Evolutionary conservation across 2,113 vertebrate genomes (phyloP).

Genomic region (Oreochromis niloticus): DNA sequence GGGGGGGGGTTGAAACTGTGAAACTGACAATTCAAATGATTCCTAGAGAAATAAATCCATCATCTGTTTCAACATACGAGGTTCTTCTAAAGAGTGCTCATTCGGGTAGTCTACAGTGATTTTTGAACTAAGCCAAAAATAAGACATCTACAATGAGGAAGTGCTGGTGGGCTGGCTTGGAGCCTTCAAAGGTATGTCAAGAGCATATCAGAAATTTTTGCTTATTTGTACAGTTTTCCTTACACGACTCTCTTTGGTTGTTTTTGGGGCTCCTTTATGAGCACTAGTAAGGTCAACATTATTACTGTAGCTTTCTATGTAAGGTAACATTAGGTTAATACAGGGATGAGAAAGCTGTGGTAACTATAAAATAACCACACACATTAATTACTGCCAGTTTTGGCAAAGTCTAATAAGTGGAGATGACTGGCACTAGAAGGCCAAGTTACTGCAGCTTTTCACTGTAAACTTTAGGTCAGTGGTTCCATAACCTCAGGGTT

Average conservation of each 20-base stretch:
- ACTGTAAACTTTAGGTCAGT: neutral
- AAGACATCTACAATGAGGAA: neutral
- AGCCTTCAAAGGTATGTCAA: neutral
- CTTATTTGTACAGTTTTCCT: neutral
- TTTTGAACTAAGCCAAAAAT: neutral
- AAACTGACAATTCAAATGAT: neutral
- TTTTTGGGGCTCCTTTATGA: neutral
- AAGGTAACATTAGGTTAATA: neutral
- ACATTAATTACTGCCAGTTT: neutral
- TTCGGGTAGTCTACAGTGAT: neutral
- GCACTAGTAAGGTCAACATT: neutral
- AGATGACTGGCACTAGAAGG: neutral
- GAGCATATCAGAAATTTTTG: neutral
- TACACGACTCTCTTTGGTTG: fast-evolving
- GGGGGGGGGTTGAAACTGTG: neutral
- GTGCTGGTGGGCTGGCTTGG: neutral
- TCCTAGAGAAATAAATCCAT: neutral
- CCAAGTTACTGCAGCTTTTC: neutral
- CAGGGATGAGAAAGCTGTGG: neutral
- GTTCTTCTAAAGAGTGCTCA: neutral
- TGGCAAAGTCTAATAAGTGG: neutral
- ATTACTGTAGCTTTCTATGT: neutral
- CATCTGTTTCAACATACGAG: neutral
- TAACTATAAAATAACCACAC: neutral
- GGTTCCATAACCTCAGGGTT: neutral